Conservation (phyloP, 1,140 invertebrate genomes). For the Triops cancriformis region DNA sequence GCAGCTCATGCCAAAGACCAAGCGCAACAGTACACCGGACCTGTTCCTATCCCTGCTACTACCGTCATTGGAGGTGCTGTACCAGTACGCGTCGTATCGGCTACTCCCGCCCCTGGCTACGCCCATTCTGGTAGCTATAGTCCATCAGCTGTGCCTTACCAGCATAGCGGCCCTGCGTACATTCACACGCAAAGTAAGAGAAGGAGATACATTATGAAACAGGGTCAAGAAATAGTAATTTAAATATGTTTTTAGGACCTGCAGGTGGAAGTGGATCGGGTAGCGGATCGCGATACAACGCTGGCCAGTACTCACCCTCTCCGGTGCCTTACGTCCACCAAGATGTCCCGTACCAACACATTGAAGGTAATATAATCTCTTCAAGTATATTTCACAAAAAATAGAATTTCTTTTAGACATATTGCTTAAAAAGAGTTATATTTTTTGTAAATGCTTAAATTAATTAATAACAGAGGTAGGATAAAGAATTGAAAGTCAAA, state of each 20-base stretch:
- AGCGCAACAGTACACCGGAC: background rate
- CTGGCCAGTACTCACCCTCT: conserved; percentile 18
- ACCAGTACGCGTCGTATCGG: conserved; percentile 22
- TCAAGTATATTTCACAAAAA: too few relatives aligned
- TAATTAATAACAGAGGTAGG: too few relatives aligned
- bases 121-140: background rate
- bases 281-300: background rate
- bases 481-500: too few relatives aligned
- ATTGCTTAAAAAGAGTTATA: too few relatives aligned
- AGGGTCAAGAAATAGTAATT: background rate
- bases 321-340: conserved; percentile 15
- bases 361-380: background rate
- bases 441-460: too few relatives aligned
- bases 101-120: conserved; percentile 16
- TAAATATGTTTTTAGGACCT: background rate
- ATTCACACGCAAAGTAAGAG: background rate
- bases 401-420: too few relatives aligned
- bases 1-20: background rate
- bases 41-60: conserved; percentile 22
- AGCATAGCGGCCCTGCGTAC: background rate
- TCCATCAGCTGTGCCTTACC: conserved; percentile 9
- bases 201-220: background rate
- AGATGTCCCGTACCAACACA: background rate
- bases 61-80: conserved; percentile 12
- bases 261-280: background rate